These are phyloP conservation scores for Alviniconcha marisindica DNA, from an alignment of 1,140 invertebrate genomes.

Conservation along the genomic window DNA sequence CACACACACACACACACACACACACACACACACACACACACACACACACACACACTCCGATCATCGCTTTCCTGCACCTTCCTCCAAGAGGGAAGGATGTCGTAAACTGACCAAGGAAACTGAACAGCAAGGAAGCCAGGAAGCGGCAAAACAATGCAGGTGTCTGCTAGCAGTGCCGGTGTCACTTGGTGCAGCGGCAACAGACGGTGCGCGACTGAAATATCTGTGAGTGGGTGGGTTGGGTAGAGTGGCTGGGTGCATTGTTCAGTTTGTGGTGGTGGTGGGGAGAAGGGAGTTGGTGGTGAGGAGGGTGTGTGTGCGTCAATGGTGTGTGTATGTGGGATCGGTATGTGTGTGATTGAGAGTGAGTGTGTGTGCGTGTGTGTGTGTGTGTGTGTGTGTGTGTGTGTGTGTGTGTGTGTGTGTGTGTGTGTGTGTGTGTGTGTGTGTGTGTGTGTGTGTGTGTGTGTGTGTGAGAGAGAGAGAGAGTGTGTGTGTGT, in stretches of 20 bases:
- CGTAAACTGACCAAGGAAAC: too few relatives aligned
- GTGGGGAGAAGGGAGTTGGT: not conserved
- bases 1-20: too few relatives aligned
- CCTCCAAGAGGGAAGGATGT: too few relatives aligned
- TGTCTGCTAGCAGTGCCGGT: not conserved
- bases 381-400: not conserved
- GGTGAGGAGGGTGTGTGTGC: not conserved
- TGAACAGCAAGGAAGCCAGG: too few relatives aligned
- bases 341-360: conserved; percentile 1
- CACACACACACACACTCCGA: too few relatives aligned
- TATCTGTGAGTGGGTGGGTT: conserved; percentile 20
- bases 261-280: not conserved
- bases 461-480: not conserved
- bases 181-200: not conserved
- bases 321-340: not conserved
- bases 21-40: too few relatives aligned
- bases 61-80: too few relatives aligned
- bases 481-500: conserved; percentile 2
- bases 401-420: not conserved
- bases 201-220: conserved; percentile 6
- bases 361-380: not conserved
- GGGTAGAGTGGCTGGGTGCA: not conserved
- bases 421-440: not conserved
- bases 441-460: not conserved
- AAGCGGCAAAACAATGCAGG: too few relatives aligned